Percentiles rank a stretch among this genome's conserved stretches.
These are phyloP conservation scores for Pentamera pediparva DNA, from an alignment of 53 echinoderm and acorn worm genomes.

Conservation along the genomic window DNA sequence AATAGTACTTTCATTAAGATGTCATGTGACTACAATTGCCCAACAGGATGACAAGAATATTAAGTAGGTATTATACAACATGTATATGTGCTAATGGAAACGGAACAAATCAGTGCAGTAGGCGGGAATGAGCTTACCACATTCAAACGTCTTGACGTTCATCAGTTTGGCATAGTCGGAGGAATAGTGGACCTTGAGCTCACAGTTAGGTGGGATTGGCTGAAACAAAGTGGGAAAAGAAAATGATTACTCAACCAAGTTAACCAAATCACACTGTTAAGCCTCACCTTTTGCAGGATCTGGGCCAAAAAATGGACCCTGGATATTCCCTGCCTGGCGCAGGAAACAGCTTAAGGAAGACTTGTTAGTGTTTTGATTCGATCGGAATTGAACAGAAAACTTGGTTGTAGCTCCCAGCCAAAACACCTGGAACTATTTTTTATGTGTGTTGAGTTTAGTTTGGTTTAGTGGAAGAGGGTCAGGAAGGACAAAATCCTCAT, in stretches of 20 bases:
- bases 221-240: not conserved
- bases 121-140: not conserved
- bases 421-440: no score
- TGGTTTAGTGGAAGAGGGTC: no score
- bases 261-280: not conserved
- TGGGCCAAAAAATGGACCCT: not conserved
- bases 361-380: no score
- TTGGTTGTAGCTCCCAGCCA: no score
- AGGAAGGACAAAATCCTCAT: no score
- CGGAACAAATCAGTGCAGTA: not conserved
- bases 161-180: slow-evolving; percentile 89
- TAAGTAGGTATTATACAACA: not conserved
- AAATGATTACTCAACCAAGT: not conserved
- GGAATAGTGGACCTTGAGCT: slow-evolving; percentile 92
- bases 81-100: not conserved
- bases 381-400: no score
- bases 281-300: not conserved
- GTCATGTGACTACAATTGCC: no score
- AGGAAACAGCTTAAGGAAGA: no score
- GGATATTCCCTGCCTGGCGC: no score
- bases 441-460: no score
- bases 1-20: no score
- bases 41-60: not conserved
- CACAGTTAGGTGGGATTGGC: slow-evolving; percentile 89
- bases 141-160: slow-evolving; percentile 64